Evolutionary conservation across 2,888 invertebrate genomes (phyloP), one percentile per base, ranked within the genome.

Genomic region (Ferrisia virgata): DNA sequence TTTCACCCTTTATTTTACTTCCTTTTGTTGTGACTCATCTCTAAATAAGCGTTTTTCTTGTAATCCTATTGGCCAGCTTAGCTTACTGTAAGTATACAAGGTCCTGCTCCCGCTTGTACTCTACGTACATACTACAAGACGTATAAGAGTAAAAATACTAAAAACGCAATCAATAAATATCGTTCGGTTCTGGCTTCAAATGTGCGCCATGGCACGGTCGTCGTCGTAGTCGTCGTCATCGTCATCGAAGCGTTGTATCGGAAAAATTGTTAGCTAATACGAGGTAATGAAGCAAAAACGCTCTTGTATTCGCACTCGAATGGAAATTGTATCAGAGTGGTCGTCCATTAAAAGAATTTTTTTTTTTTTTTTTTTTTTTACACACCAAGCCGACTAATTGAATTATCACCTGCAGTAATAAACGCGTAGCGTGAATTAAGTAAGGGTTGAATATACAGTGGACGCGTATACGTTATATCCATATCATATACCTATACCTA

Each of bases 321-420:
- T 72, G 3, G 31, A 64, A 64, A 64, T 31, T 8, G 33, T 72
- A 72, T 33, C 72, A n/a, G 33, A 72, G 15, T 72, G 33, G 33
- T 33, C 69, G 5, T 72, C 72, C 72, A 72, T 72, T 72, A 72
- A n/a, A 28, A 72, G 72, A 69, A 72, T 33, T 33, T 72, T 72
- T 72, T 33, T 64, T 28, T 31, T 5, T 13, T 33, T 33, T 72
- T 72, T 72, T 33, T 64, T 28, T 31, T 5, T 13, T 28, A 47
- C 47, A 33, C n/a, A n/a, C n/a, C 33, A n/a, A 64, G 58, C 58
- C 28, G 58, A 64, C 33, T 72, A 72, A 72, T 72, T 72, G 72
- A 72, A 72, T 72, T 72, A 72, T 72, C 72, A 72, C 72, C 72
- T 72, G 72, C 72, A 72, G 72, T 33, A 33, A 64, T 64, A 64